Percentiles rank a stretch among this genome's conserved stretches.
phyloP scores from a whole-genome alignment of 2,888 invertebrate genomes.

The Polymixis lichenea region DNA sequence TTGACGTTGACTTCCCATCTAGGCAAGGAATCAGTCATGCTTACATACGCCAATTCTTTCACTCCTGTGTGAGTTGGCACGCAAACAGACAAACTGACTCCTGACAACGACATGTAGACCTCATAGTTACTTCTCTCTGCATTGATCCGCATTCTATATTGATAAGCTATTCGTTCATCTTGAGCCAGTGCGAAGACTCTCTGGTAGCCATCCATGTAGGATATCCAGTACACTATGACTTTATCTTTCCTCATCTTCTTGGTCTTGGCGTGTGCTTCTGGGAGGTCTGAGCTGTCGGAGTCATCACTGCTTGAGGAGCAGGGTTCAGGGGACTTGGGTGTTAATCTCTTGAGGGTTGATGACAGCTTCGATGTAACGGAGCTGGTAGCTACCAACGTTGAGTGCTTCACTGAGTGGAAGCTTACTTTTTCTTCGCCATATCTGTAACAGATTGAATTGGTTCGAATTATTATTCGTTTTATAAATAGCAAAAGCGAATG shows the following conservation, averaged over 20 bases:
- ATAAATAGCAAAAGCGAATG: no score
- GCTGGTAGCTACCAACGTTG: conserved; percentile 84
- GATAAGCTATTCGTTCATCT: conserved; percentile 93
- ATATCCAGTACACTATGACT: conserved; percentile 95
- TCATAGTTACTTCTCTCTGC: conserved; percentile 93
- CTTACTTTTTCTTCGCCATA: conserved; percentile 93
- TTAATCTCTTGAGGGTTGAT: conserved; percentile 88
- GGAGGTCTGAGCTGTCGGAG: conserved; percentile 85
- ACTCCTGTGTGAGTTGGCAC: conserved; percentile 81
- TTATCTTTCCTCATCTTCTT: conserved; percentile 94
- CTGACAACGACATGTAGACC: conserved; percentile 92
- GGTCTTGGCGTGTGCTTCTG: conserved; percentile 86
- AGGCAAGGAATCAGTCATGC: conserved; percentile 92
- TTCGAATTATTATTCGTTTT: no score
- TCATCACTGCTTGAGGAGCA: conserved; percentile 91
- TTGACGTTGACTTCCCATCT: conserved; percentile 96
- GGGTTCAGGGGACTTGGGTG: conserved; percentile 88
- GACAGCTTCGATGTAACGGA: conserved; percentile 90
- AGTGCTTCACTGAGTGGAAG: conserved; percentile 92
- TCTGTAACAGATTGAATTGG: conserved; percentile 73
- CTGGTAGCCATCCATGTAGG: conserved; percentile 94
- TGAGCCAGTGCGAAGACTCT: conserved; percentile 94
- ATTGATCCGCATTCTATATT: conserved; percentile 90
- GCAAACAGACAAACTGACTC: conserved; percentile 92
- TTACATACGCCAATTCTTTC: conserved; percentile 93